phyloP scores from a whole-genome alignment of 2,113 vertebrate species.

The Amblyopsis rosae region DNA sequence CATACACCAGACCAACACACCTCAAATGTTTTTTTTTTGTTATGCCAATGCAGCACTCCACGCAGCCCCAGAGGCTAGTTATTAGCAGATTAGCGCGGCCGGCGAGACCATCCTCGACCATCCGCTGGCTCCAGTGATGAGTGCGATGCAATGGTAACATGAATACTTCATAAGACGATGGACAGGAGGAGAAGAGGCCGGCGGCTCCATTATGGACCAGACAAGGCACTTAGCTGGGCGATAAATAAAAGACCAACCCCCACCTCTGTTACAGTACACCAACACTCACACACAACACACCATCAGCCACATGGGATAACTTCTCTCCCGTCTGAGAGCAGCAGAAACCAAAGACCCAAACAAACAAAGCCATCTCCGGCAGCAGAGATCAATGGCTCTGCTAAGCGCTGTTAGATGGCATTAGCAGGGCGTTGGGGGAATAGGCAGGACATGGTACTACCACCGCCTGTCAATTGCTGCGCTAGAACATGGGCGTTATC shows the following conservation, averaged over 20 bases:
- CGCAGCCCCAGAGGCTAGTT: not conserved
- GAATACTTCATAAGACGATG: slow-evolving; percentile 9
- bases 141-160: slow-evolving; percentile 15
- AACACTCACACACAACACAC: not conserved
- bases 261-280: too few species aligned
- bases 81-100: too few species aligned
- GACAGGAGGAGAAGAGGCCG: not conserved
- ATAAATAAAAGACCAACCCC: slow-evolving; percentile 45
- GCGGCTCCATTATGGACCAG: slow-evolving; percentile 24
- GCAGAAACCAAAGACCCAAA: slow-evolving; percentile 34
- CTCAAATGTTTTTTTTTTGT: not conserved
- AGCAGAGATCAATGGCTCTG: slow-evolving; percentile 54
- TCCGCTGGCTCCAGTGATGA: too few species aligned
- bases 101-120: too few species aligned
- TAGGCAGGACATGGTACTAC: slow-evolving; percentile 36
- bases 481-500: slow-evolving; percentile 1
- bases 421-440: slow-evolving; percentile 64
- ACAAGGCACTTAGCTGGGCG: slow-evolving; percentile 36
- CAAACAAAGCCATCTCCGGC: slow-evolving; percentile 54
- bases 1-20: not conserved
- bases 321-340: not conserved
- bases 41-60: not conserved
- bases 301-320: not conserved
- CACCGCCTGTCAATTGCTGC: slow-evolving; percentile 44
- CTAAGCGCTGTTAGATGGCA: slow-evolving; percentile 64